Evolutionary conservation across 2,888 invertebrate species (phyloP).

Genomic region (Nemotelus pantherinus): DNA sequence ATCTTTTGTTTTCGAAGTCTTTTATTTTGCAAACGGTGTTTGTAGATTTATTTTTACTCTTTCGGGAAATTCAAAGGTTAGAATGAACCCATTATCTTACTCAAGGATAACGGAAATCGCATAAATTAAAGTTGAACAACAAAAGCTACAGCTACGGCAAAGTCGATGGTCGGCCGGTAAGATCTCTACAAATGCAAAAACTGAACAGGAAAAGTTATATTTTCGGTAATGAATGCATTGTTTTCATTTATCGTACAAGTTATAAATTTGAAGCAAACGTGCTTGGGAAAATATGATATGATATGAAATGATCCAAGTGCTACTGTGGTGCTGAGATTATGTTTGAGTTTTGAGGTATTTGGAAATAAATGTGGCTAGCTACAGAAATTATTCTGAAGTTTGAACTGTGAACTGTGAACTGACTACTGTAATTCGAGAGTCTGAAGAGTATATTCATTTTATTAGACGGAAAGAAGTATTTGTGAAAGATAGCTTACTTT

Average conservation of each 20-base stretch:
- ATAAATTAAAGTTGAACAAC: conserved; percentile 30
- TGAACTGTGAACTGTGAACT: too few relatives aligned
- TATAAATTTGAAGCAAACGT: conserved; percentile 29
- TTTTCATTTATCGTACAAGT: conserved; percentile 39
- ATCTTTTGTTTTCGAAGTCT: conserved; percentile 20
- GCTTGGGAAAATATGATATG: background rate
- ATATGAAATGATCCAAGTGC: background rate
- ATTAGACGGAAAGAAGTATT: too few relatives aligned
- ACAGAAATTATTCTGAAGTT: too few relatives aligned
- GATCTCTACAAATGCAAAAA: background rate
- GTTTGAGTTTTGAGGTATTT: too few relatives aligned
- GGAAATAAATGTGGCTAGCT: too few relatives aligned
- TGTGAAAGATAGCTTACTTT: too few relatives aligned
- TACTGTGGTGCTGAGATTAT: background rate
- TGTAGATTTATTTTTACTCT: conserved; percentile 9
- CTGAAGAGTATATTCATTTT: too few relatives aligned
- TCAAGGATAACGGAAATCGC: conserved; percentile 32
- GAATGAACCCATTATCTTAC: conserved; percentile 29
- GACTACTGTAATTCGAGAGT: too few relatives aligned
- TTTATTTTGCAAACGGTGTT: background rate
- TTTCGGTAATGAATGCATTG: conserved; percentile 26
- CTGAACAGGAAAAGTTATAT: background rate
- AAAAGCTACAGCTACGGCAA: conserved; percentile 9
- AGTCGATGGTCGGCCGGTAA: background rate
- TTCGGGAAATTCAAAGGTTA: conserved; percentile 27